These are phyloP conservation scores for Salmo trutta DNA, from an alignment of 2,797 vertebrate genomes.

Conservation along the genomic window DNA sequence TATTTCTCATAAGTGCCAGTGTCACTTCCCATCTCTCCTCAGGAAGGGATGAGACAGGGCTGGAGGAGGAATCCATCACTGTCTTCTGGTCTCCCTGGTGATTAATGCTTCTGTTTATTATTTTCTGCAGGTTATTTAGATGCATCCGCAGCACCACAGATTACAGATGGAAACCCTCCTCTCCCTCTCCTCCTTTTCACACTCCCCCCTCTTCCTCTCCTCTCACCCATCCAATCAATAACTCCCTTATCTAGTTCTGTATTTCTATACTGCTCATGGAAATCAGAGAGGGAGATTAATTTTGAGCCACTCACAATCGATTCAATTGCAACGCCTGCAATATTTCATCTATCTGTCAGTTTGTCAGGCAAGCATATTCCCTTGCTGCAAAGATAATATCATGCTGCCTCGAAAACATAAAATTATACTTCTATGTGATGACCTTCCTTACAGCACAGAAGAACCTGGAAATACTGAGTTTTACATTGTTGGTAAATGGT, in stretches of 20 bases:
- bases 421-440: conserved; percentile 35
- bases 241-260: conserved; percentile 66
- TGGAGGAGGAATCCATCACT: conserved; percentile 70
- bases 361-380: conserved; percentile 51
- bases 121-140: conserved; percentile 79
- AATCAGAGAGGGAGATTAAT: conserved; percentile 64
- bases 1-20: conserved; percentile 61
- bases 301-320: conserved; percentile 56
- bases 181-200: conserved; percentile 21
- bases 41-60: conserved; percentile 45
- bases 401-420: conserved; percentile 40
- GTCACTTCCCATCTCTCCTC: conserved; percentile 64
- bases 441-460: conserved; percentile 34
- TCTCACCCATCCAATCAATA: conserved; percentile 63
- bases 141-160: conserved; percentile 69
- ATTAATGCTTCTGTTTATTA: conserved; percentile 79
- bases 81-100: conserved; percentile 60
- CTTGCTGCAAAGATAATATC: conserved; percentile 53
- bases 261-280: conserved; percentile 64
- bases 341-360: conserved; percentile 67
- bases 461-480: conserved; percentile 11
- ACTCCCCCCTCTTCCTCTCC: background rate
- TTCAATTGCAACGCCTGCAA: conserved; percentile 67
- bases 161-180: conserved; percentile 69
- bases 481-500: background rate